These are phyloP conservation scores for Ctenopoma multispine DNA, from an alignment of 2,797 vertebrate species.

Conservation along the genomic window DNA sequence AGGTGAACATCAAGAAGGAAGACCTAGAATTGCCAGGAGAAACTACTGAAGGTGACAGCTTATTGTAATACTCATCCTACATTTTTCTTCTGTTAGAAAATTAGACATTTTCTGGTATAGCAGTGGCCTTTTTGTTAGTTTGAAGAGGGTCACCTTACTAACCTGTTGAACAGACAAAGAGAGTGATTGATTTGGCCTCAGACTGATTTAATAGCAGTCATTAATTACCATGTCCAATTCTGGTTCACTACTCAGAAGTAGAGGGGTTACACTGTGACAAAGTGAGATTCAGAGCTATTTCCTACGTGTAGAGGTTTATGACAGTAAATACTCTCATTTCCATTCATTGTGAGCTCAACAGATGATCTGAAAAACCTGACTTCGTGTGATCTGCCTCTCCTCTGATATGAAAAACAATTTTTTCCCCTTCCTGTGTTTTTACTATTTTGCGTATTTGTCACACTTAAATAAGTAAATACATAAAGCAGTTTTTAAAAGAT, in stretches of 20 bases:
- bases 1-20: conserved; percentile 46
- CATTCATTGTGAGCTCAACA: background rate
- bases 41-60: conserved; percentile 56
- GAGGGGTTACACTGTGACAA: background rate
- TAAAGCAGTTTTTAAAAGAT: too few species aligned
- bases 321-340: background rate
- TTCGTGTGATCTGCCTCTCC: background rate
- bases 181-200: background rate
- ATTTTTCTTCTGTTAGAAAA: background rate
- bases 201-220: background rate
- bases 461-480: too few species aligned
- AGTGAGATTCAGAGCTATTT: background rate
- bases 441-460: too few species aligned
- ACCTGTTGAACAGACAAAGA: background rate
- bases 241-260: background rate
- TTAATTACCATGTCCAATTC: background rate
- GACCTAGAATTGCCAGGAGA: conserved; percentile 19
- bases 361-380: background rate
- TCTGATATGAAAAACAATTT: too few species aligned
- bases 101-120: too few species aligned
- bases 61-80: background rate
- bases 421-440: too few species aligned
- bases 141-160: background rate
- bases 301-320: background rate
- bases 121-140: background rate